Evolutionary conservation across 2,797 vertebrate species (phyloP).

Genomic region (Ibycter americanus): DNA sequence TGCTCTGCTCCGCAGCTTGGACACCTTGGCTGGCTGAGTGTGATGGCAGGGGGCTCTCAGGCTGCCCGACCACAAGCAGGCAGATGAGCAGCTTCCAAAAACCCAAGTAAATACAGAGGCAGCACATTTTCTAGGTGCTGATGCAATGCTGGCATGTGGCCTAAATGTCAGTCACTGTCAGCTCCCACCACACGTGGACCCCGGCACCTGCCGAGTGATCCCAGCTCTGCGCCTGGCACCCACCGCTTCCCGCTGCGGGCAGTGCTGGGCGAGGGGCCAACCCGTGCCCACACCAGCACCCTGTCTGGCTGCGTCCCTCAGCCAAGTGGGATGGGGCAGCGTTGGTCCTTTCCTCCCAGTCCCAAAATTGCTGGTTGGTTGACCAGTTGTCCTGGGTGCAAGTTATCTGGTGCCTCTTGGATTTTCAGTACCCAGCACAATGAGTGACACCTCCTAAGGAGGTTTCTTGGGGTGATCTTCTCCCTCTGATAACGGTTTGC

Average conservation of each 20-base stretch:
- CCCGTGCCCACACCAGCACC: not conserved
- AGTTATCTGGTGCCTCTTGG: not conserved
- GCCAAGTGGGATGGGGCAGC: not conserved
- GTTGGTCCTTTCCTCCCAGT: not conserved
- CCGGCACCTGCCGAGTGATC: not conserved
- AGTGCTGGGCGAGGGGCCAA: not conserved
- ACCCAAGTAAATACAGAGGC: not conserved
- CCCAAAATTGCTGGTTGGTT: not conserved
- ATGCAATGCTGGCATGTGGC: not conserved
- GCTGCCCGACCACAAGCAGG: not conserved
- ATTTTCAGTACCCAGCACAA: not conserved
- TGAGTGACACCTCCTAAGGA: rapidly evolving
- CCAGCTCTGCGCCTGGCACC: not conserved
- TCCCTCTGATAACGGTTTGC: not conserved
- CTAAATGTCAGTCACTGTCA: rapidly evolving
- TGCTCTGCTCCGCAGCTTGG: not conserved
- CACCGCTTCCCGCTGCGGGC: not conserved
- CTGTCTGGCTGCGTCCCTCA: rapidly evolving
- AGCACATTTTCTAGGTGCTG: not conserved
- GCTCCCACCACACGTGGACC: not conserved
- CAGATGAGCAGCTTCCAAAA: not conserved
- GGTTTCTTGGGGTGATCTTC: not conserved
- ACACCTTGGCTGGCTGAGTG: not conserved
- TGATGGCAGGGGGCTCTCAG: not conserved
- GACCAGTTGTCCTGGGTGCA: not conserved